Evolutionary conservation across 2,888 invertebrate genomes (phyloP), one percentile per base, ranked within the genome.

Genomic region (Diachrysia chrysitis): DNA sequence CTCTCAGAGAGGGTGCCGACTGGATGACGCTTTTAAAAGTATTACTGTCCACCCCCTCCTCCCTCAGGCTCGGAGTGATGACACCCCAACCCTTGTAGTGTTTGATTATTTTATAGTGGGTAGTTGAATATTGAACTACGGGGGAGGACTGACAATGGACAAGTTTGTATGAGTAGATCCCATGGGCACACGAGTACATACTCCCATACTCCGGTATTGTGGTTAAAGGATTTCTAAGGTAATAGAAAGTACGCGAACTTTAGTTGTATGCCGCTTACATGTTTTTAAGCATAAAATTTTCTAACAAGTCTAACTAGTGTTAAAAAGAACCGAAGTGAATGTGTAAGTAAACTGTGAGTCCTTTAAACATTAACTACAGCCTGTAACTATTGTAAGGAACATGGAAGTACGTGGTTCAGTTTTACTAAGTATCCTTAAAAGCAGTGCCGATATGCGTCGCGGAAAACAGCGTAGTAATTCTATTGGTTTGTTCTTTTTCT

Each of bases 11-110:
- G 89, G 89, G 80, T 86, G 88, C 86, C 87, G 88, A 79, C 82
- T 84, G 84, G 87, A 85, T 87, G 89, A 90, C 87, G 93, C 94
- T 95, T 94, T 95, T 94, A 95, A 94, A 93, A 92, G 93, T 94
- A 95, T 95, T 94, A 94, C 91, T 84, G 83, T 83, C 80, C 87
- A 83, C 83, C 86, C 86, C 42, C 42, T n/a, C n/a, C 42, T 83
- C 82, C 73, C 57, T 51, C 59, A 58, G 63, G 42, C 53, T 60
- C 59, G 78, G 63, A 68, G 64, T 66, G 76, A 78, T 79, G 82
- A 79, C 84, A 85, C 85, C 87, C 85, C 80, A 87, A 87, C 88
- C 88, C 88, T 87, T 85, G 82, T 80, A 82, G 78, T 85, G 86
- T 85, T 87, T 88, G 88, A 89, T 89, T 89, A 87, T 87, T 88